Conservation (phyloP, 2,113 vertebrate species). For the Prunella himalayana region DNA sequence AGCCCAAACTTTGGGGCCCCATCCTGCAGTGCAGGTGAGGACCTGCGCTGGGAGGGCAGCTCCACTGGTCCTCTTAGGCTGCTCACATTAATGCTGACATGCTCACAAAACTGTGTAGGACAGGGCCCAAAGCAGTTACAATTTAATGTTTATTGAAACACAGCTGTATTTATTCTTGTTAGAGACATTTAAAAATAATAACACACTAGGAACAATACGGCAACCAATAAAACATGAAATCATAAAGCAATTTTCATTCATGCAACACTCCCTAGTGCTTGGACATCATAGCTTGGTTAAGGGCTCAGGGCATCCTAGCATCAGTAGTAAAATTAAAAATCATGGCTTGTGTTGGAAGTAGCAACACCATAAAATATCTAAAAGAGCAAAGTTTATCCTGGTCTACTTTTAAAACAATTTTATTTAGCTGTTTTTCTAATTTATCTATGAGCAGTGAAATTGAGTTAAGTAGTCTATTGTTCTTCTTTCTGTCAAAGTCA, state of each 20-base stretch:
- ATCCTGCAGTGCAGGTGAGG: background rate
- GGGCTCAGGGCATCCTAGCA: background rate
- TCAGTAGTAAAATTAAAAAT: background rate
- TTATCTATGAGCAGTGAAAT: background rate
- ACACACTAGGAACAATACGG: background rate
- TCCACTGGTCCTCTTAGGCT: fast-evolving
- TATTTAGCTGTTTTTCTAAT: background rate
- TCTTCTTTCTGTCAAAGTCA: background rate
- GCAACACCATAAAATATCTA: background rate
- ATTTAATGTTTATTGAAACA: background rate
- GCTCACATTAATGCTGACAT: background rate
- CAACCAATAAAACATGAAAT: background rate
- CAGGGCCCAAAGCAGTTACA: background rate
- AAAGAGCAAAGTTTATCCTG: background rate
- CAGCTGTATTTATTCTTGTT: background rate
- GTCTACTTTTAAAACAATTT: background rate
- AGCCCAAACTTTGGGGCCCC: background rate
- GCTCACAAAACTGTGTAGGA: background rate
- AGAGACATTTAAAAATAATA: background rate
- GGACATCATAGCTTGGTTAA: background rate
- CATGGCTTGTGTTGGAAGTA: background rate
- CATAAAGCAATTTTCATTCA: background rate
- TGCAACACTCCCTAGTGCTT: background rate
- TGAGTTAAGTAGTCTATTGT: background rate
- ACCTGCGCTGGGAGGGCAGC: background rate